phyloP scores from a whole-genome alignment of 2,113 vertebrate species.

The Melanotaenia duboulayi region DNA sequence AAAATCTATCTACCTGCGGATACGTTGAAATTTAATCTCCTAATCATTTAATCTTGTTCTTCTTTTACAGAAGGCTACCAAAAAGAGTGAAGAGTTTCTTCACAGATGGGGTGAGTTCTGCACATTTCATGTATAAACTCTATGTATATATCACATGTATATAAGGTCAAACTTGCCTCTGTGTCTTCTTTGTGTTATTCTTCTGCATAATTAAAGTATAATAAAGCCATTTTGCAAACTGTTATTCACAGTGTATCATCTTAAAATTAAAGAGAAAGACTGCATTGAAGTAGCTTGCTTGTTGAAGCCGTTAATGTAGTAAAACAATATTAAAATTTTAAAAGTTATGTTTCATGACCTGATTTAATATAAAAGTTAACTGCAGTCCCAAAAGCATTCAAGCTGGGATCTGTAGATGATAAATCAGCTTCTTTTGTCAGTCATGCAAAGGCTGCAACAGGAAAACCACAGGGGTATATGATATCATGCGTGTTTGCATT shows the following conservation, averaged over 20 bases:
- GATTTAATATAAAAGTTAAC: background rate
- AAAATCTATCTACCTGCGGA: background rate
- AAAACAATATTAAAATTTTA: too few relatives aligned
- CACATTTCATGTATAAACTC: background rate
- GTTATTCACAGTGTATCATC: background rate
- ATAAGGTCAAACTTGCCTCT: too few relatives aligned
- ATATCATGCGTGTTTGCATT: background rate
- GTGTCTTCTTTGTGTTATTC: too few relatives aligned
- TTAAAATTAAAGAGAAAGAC: background rate
- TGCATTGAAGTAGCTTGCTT: too few relatives aligned
- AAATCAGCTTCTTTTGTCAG: background rate
- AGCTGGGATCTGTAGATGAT: background rate
- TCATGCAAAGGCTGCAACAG: background rate
- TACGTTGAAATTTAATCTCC: background rate
- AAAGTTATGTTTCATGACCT: too few relatives aligned
- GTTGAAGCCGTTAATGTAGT: too few relatives aligned
- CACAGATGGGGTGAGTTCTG: conserved; percentile 91
- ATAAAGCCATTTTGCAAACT: too few relatives aligned
- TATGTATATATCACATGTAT: too few relatives aligned
- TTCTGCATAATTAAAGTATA: too few relatives aligned
- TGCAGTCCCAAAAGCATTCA: background rate
- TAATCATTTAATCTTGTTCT: conserved; percentile 5
- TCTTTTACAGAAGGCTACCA: conserved; percentile 86
- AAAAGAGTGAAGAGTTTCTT: conserved; percentile 97
- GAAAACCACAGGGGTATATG: background rate